A percentile compares a stretch with the other conserved stretches of the same genome.
Conservation (phyloP, 2,888 invertebrate genomes). For the Nymphalis c-album region DNA sequence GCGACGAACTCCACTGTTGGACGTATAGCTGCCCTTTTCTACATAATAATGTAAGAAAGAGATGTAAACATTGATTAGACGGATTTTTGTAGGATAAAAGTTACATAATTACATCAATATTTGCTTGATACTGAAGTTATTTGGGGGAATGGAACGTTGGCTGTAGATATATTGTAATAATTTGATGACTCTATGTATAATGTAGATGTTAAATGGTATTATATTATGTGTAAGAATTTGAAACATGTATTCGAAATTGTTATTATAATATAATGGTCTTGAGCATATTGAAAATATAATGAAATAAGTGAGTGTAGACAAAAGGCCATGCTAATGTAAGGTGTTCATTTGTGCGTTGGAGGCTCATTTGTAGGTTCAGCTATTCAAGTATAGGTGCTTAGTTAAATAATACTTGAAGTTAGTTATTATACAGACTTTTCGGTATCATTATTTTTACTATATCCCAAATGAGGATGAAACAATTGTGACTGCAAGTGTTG, state of each 20-base stretch:
- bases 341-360: too few species aligned
- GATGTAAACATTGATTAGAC: background rate
- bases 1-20: background rate
- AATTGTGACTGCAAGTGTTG: too few species aligned
- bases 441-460: too few species aligned
- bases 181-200: constrained; percentile 1
- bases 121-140: constrained; percentile 1
- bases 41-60: background rate
- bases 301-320: too few species aligned
- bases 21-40: background rate
- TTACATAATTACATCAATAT: background rate
- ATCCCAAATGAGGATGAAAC: too few species aligned
- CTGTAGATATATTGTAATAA: constrained; percentile 10
- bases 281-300: too few species aligned
- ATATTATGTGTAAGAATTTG: background rate
- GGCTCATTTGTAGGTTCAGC: too few species aligned
- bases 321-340: too few species aligned
- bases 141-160: constrained; percentile 2
- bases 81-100: background rate
- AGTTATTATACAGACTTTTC: too few species aligned
- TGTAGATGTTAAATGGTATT: constrained; percentile 1
- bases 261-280: background rate
- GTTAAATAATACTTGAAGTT: too few species aligned
- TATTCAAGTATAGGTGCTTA: too few species aligned
- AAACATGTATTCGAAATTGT: background rate